Evolutionary conservation across 1,140 invertebrate species (phyloP), one percentile per base, ranked within the genome.

Genomic region (Drosophila erecta): DNA sequence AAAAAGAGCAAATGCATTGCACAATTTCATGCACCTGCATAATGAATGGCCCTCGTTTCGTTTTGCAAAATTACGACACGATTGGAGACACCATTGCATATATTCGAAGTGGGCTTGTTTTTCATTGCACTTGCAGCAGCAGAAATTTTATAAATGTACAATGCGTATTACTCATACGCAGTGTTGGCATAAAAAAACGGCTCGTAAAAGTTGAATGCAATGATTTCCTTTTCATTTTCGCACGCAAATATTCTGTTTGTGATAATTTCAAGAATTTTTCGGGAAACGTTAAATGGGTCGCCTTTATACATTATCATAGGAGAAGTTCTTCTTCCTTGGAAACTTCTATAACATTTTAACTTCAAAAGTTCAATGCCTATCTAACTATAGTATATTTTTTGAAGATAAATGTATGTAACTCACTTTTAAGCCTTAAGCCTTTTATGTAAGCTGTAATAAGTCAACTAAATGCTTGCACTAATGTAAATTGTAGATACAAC

Each of bases 11-110:
- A 30, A 66, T 4, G 54, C 24, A 41, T 53, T 43, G 30, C 61
- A 38, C 47, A 67, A 55, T 67, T 47, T 40, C 12, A 35, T 55
- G 46, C 27, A 70, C 22, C 14, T 58, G 41, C 43, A 35, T 17
- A 46, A 46, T 64, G 41, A 17, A 8, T 35, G 47, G n/a, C 7
- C n/a, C 30, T 53, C 15, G 30, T 53, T n/a, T 49, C 38, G 41
- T 20, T 37, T 59, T 33, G 27, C 24, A 41, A 49, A 59, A 49
- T 49, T 20, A 30, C 24, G 22, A 30, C 43, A 35, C 20, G 15
- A 22, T 3, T 24, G 17, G 22, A 54, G 17, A n/a, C 0, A 22
- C 10, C n/a, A 24, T n/a, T 40, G 20, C 35, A 40, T 24, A 61
- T 58, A 41, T 22, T 10, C 15, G 15, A 22, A 33, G 20, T 20